Percentiles rank a stretch among this genome's conserved stretches.
Conservation (phyloP, 1,140 invertebrate genomes). For the Hycleus phaleratus region DNA sequence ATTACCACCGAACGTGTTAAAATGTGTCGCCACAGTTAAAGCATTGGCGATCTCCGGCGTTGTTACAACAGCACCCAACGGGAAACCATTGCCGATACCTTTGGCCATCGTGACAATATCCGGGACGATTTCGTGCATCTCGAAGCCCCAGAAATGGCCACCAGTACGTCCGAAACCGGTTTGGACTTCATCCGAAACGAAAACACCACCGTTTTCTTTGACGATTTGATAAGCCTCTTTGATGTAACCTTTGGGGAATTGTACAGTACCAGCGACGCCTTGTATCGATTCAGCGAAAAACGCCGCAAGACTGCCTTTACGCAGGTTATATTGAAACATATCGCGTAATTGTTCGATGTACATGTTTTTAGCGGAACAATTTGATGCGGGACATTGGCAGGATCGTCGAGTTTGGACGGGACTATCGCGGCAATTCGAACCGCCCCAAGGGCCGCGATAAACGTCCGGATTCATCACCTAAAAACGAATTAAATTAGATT, state of each 20-base stretch:
- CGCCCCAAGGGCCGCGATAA: conserved; percentile 83
- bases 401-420: conserved; percentile 62
- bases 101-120: conserved; percentile 91
- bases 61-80: conserved; percentile 88
- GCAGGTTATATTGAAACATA: conserved; percentile 55
- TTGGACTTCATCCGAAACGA: conserved; percentile 92
- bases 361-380: conserved; percentile 66
- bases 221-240: conserved; percentile 75
- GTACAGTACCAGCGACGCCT: conserved; percentile 84
- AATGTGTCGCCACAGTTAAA: conserved; percentile 71
- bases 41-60: conserved; percentile 73
- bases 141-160: conserved; percentile 91
- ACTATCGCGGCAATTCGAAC: conserved; percentile 79
- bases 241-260: conserved; percentile 84
- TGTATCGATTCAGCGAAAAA: conserved; percentile 94
- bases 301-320: conserved; percentile 67
- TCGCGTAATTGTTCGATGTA: conserved; percentile 80
- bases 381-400: conserved; percentile 55
- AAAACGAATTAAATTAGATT: not conserved
- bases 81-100: conserved; percentile 90
- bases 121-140: conserved; percentile 75
- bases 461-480: conserved; percentile 87
- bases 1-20: conserved; percentile 96
- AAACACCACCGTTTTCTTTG: conserved; percentile 73
- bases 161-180: conserved; percentile 94